A percentile compares a stretch with the other conserved stretches of the same genome.
Evolutionary conservation across 2,113 vertebrate species (phyloP).

Genomic region (Alectura lathami): DNA sequence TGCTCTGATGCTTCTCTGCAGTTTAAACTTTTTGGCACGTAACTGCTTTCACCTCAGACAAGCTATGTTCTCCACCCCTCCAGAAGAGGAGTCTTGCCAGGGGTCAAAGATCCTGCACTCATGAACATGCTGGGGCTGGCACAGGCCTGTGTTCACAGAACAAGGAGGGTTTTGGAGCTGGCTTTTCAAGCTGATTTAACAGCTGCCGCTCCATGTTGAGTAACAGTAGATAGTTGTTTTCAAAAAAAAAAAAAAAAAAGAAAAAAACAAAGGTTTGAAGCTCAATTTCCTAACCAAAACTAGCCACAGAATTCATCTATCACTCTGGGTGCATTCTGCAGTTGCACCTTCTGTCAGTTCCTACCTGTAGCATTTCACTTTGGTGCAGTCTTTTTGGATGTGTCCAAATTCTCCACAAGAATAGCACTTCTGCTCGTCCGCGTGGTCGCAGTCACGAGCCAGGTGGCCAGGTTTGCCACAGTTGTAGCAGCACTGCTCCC

Average conservation of each 20-base stretch:
- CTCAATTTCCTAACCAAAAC: neutral
- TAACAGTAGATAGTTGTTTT: accelerated
- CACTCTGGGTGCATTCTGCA: accelerated
- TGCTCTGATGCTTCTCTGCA: neutral
- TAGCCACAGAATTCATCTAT: accelerated
- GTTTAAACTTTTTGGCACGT: neutral
- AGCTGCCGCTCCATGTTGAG: neutral
- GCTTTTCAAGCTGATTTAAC: neutral
- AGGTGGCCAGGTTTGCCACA: constrained; percentile 97
- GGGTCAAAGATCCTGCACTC: neutral
- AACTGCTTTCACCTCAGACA: neutral
- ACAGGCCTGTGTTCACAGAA: neutral
- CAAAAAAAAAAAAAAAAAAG: too few species aligned
- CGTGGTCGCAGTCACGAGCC: constrained; percentile 96
- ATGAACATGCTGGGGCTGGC: neutral
- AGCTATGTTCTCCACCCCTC: neutral
- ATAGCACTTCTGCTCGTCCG: constrained; percentile 98
- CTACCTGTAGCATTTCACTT: constrained; percentile 99
- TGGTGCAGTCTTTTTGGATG: constrained; percentile 98
- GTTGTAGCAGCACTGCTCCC: constrained; percentile 98
- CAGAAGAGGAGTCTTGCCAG: neutral
- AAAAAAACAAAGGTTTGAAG: neutral
- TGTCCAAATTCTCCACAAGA: constrained; percentile 97
- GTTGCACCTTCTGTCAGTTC: neutral
- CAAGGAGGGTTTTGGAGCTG: neutral